Evolutionary conservation across 2,888 invertebrate genomes (phyloP).

Genomic region (Perithous albicinctus): DNA sequence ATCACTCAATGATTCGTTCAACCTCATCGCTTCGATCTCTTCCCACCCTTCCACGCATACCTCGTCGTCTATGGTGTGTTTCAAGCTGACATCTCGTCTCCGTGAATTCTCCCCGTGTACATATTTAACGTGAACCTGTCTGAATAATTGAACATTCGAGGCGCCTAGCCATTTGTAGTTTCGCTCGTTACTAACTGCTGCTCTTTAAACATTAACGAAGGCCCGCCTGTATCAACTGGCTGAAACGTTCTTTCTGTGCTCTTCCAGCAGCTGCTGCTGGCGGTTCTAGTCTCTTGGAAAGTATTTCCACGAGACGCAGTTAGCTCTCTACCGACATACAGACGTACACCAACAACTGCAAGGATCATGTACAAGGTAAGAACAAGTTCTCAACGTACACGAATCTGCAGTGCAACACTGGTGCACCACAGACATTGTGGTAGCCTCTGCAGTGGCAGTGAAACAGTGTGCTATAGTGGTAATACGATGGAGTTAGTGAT

Average conservation of each 20-base stretch:
- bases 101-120: conserved; percentile 63
- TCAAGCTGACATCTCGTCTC: conserved; percentile 8
- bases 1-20: conserved; percentile 9
- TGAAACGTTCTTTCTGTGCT: conserved; percentile 69
- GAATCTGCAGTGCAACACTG: conserved; percentile 12
- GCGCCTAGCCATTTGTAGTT: conserved; percentile 83
- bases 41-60: neutral
- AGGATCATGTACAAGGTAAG: conserved; percentile 5
- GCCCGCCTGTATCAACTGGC: conserved; percentile 78
- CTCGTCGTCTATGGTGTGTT: neutral
- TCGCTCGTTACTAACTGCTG: conserved; percentile 80
- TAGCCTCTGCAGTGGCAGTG: conserved; percentile 29
- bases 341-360: neutral
- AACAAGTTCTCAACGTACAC: conserved; percentile 18
- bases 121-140: conserved; percentile 81
- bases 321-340: neutral
- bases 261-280: conserved; percentile 29
- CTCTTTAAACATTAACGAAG: conserved; percentile 85
- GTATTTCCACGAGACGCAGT: conserved; percentile 47
- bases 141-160: conserved; percentile 80
- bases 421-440: conserved; percentile 22
- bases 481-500: conserved; percentile 45
- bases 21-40: conserved; percentile 13
- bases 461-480: conserved; percentile 52
- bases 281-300: conserved; percentile 52